Evolutionary conservation across 2,888 invertebrate genomes (phyloP), one percentile per base, ranked within the genome.

Genomic region (Smittia sp.): DNA sequence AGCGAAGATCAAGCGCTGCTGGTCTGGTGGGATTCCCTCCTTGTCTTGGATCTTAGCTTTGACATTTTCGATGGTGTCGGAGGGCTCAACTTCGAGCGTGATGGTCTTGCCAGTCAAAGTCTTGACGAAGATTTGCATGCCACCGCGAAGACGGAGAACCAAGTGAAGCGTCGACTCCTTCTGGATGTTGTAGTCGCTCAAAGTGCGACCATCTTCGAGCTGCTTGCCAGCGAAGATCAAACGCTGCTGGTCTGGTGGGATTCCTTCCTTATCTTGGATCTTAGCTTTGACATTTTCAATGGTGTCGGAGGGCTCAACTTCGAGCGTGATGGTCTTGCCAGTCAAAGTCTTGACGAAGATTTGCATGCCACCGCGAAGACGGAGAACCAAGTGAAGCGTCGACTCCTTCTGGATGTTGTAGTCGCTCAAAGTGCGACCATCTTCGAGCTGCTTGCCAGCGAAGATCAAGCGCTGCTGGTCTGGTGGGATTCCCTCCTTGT

Each of bases 71-170:
- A 96, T 95, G 67, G 94, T 93, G 81, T 96, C 95, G 0, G 92
- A 92, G 66, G 95, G 90, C 83, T 96, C 94, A 79, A 94, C 94
- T 88, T 94, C 94, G 79, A 94, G 89, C 80, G 94, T 94, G 86
- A 95, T 94, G 85, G 95, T 96, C 87, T 95, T 96, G 79, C 94
- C 95, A 82, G 94, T 94, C 75, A 95, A 87, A 81, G 94, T 95
- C 84, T 96, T 96, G 76, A 96, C 95, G 83, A 96, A 98, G 83
- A 98, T 97, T 89, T 98, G 97, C 96, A 96, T 96, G 81, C 98
- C 98, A 85, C 98, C 98, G 77, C 95, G 88, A 75, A 97, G 87
- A 78, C 96, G 88, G 76, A 95, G 85, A 79, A 94, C 94, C 80
- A 96, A 85, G 81, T 95, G 94, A 75, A 95, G 86, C 0, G 95